These are phyloP conservation scores for Drosophila bocki DNA, from an alignment of 1,140 invertebrate genomes.

Conservation along the genomic window DNA sequence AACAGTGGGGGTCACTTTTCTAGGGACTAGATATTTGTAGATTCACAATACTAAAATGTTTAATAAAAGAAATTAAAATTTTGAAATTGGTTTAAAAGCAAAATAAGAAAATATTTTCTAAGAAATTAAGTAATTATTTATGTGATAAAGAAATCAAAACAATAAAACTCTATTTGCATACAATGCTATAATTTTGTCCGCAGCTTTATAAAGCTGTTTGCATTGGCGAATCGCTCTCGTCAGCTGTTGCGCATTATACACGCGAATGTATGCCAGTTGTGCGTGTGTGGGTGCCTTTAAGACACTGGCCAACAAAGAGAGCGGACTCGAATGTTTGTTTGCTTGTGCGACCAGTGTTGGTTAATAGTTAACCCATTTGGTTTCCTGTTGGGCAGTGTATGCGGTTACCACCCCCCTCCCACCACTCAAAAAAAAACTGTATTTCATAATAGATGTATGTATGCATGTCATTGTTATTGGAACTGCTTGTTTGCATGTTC, in stretches of 20 bases:
- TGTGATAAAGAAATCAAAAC: not conserved
- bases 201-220: slow-evolving; percentile 17
- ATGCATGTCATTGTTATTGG: slow-evolving; percentile 69
- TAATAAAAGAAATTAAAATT: too few relatives aligned
- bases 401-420: not conserved
- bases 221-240: slow-evolving; percentile 31
- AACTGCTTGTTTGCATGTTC: slow-evolving; percentile 79
- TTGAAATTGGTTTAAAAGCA: too few relatives aligned
- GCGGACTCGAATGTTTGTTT: not conserved
- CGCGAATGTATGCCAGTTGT: slow-evolving; percentile 26
- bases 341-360: not conserved
- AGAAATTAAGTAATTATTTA: too few relatives aligned
- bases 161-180: not conserved
- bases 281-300: slow-evolving; percentile 11
- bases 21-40: not conserved
- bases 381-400: slow-evolving; percentile 33
- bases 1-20: not conserved
- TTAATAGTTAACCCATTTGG: not conserved
- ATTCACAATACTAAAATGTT: not conserved
- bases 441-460: slow-evolving; percentile 72
- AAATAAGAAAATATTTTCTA: too few relatives aligned
- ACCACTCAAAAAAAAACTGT: slow-evolving; percentile 10
- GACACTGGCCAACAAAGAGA: slow-evolving; percentile 39
- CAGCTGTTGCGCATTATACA: slow-evolving; percentile 73
- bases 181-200: slow-evolving; percentile 1